Percentiles rank a stretch among this genome's conserved stretches.
phyloP scores from a whole-genome alignment of 2,113 vertebrate genomes.

The Tragulus kanchil region DNA sequence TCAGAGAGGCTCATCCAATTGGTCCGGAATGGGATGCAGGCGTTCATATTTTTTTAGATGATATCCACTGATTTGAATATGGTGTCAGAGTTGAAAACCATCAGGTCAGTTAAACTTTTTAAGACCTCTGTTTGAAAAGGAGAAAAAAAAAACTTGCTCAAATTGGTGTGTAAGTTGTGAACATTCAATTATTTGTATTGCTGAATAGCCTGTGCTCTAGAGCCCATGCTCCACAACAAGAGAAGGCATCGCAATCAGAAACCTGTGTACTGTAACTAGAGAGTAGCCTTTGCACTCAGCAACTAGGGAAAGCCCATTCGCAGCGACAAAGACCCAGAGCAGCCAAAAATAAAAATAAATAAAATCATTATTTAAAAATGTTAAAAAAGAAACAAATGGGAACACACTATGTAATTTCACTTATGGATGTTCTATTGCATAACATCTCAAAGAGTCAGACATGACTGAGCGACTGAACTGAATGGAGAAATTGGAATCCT shows the following conservation, averaged over 20 bases:
- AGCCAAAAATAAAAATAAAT: not conserved
- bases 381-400: not conserved
- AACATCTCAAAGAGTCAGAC: no score
- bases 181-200: not conserved
- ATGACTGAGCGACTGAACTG: no score
- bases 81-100: not conserved
- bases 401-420: not conserved
- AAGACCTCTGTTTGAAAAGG: not conserved
- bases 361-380: not conserved
- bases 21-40: not conserved
- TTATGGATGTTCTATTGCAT: not conserved
- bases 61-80: not conserved
- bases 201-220: not conserved
- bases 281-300: not conserved
- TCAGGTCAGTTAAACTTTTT: not conserved
- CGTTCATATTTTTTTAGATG: not conserved
- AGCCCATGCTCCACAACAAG: not conserved
- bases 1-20: not conserved
- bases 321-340: not conserved
- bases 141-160: not conserved
- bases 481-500: not conserved
- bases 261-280: not conserved
- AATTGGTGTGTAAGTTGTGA: not conserved
- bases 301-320: not conserved
- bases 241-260: not conserved